Evolutionary conservation across 1,140 invertebrate species (phyloP).

Genomic region (Dendrolimus punctatus): DNA sequence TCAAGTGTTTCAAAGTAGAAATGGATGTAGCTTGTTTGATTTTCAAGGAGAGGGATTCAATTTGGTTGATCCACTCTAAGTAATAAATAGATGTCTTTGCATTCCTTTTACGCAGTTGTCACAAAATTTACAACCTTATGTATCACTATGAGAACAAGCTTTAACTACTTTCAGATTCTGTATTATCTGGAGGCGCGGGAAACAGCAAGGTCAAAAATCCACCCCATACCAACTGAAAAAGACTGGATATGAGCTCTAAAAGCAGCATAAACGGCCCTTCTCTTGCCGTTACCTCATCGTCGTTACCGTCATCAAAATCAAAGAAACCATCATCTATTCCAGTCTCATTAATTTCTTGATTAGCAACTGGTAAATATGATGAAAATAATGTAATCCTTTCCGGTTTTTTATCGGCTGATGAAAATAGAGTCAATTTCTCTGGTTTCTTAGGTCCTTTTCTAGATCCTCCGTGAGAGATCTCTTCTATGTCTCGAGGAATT

Average conservation of each 20-base stretch:
- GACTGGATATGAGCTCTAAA: slow-evolving; percentile 44
- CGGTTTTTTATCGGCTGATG: slow-evolving; percentile 38
- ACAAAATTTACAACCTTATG: no score
- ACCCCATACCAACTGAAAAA: slow-evolving; percentile 43
- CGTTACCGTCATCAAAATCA: slow-evolving; percentile 31
- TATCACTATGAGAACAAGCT: no score
- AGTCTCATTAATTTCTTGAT: slow-evolving; percentile 25
- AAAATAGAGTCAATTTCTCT: slow-evolving; percentile 54
- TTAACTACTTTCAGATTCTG: no score
- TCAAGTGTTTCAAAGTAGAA: no score
- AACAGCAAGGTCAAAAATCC: slow-evolving; percentile 34
- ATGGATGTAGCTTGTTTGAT: no score
- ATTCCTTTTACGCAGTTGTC: no score
- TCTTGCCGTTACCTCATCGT: slow-evolving; percentile 15
- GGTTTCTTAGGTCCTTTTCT: slow-evolving; percentile 45
- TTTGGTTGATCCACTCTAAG: no score
- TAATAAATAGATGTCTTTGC: no score
- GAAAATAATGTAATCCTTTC: slow-evolving; percentile 55
- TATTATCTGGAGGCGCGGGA: slow-evolving; percentile 4
- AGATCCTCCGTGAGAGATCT: slow-evolving; percentile 36
- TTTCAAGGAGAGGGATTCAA: no score
- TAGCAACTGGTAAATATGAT: slow-evolving; percentile 32
- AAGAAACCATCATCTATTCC: slow-evolving; percentile 26
- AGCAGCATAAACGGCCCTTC: slow-evolving; percentile 43
- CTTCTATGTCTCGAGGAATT: slow-evolving; percentile 45